Conservation (phyloP, 2,797 vertebrate genomes). For the Luscinia luscinia region DNA sequence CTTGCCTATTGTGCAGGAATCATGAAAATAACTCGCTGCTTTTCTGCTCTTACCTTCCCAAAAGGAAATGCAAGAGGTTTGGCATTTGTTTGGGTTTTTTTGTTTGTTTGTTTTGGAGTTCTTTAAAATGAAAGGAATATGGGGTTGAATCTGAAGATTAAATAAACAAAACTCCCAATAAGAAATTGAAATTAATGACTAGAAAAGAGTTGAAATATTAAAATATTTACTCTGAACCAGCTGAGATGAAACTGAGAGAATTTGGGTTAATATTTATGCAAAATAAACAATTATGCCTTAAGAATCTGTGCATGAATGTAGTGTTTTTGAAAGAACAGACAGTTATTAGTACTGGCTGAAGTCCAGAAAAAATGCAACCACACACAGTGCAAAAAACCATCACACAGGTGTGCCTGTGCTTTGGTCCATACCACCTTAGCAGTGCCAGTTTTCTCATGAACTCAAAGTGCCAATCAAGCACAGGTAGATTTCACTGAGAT, state of each 20-base stretch:
- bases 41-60: background rate
- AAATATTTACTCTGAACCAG: background rate
- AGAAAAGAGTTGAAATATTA: background rate
- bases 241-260: background rate
- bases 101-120: accelerated
- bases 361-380: background rate
- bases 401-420: background rate
- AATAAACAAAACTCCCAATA: background rate
- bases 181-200: background rate
- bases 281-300: background rate
- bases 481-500: background rate
- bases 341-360: background rate
- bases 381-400: background rate
- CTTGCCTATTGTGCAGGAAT: background rate
- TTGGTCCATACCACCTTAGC: background rate
- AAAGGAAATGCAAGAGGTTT: background rate
- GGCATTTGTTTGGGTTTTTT: background rate
- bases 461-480: background rate
- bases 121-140: background rate
- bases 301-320: background rate
- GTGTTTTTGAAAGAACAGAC: background rate
- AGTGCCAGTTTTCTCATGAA: background rate
- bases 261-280: background rate
- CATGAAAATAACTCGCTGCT: background rate
- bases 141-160: background rate